Evolutionary conservation across 2,888 invertebrate species (phyloP).

Genomic region (Protonemura montana): DNA sequence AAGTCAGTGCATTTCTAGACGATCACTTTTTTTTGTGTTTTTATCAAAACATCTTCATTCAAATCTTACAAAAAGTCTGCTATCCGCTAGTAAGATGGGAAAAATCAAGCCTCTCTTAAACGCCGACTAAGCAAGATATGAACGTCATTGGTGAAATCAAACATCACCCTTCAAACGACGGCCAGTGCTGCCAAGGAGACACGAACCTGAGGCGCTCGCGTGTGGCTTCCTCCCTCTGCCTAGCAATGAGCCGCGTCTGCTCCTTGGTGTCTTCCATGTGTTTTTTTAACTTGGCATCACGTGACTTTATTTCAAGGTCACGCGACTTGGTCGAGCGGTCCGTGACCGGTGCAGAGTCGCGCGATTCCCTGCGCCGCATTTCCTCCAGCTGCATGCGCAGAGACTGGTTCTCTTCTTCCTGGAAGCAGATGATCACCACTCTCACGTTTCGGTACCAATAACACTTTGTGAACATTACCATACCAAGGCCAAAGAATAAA

Average conservation of each 20-base stretch:
- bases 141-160: neutral
- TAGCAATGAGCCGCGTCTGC: constrained; percentile 62
- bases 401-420: constrained; percentile 68
- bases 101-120: too few relatives aligned
- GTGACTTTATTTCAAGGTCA: constrained; percentile 54
- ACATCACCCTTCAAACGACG: neutral
- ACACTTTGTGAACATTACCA: too few relatives aligned
- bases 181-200: too few relatives aligned
- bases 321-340: constrained; percentile 52
- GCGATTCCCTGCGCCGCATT: constrained; percentile 63
- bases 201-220: constrained; percentile 57
- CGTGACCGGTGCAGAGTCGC: constrained; percentile 49
- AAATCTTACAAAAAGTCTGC: too few relatives aligned
- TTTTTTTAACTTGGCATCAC: constrained; percentile 57
- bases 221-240: constrained; percentile 62
- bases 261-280: constrained; percentile 63
- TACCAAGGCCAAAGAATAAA: too few relatives aligned
- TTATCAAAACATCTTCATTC: too few relatives aligned
- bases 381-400: constrained; percentile 66
- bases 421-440: neutral
- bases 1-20: too few relatives aligned
- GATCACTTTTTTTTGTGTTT: too few relatives aligned
- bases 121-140: too few relatives aligned
- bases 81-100: too few relatives aligned
- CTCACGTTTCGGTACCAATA: constrained; percentile 21